phyloP scores from a whole-genome alignment of 2,888 invertebrate genomes.

The Trachelus stipa region DNA sequence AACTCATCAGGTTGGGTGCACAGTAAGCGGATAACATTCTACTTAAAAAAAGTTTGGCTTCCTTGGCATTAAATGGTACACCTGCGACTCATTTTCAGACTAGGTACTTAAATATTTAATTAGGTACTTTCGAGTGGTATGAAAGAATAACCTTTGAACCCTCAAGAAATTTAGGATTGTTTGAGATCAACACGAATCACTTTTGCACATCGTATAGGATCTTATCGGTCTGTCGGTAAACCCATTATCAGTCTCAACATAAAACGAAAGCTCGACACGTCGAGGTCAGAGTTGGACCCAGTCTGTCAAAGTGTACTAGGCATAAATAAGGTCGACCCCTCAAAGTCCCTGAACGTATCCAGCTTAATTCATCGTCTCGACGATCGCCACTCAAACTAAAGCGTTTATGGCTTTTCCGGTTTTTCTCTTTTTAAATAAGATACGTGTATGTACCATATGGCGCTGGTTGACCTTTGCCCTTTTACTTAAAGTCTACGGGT shows the following conservation, averaged over 20 bases:
- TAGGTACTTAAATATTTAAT: not conserved
- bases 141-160: not conserved
- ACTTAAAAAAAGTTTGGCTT: constrained; percentile 1
- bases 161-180: not conserved
- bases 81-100: not conserved
- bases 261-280: not conserved
- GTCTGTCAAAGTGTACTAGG: not conserved
- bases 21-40: not conserved
- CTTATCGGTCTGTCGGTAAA: not conserved
- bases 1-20: not conserved
- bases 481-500: not conserved
- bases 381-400: not conserved
- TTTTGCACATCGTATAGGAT: not conserved
- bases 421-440: not conserved
- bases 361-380: not conserved
- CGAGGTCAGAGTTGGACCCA: not conserved
- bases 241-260: not conserved
- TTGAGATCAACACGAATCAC: not conserved
- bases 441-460: not conserved
- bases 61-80: constrained; percentile 19
- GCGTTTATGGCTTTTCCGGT: not conserved
- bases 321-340: not conserved
- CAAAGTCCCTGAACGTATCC: not conserved
- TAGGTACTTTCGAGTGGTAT: not conserved
- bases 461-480: not conserved